These are phyloP conservation scores for Pangasius krempfi DNA, from an alignment of 2,797 vertebrate genomes.

Conservation along the genomic window DNA sequence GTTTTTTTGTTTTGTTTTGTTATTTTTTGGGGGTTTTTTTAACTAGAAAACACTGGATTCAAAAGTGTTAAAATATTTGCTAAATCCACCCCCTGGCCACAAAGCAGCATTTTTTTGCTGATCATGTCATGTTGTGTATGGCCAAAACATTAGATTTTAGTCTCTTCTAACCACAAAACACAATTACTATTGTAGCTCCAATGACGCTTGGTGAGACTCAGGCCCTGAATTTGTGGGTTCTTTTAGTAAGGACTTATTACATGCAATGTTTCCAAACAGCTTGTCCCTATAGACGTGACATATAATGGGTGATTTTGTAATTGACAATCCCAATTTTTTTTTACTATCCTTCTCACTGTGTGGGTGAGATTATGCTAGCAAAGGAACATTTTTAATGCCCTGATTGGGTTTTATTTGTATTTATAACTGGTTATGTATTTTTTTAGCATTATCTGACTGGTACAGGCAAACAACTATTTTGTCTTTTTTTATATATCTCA, in stretches of 20 bases:
- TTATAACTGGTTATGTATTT: background rate
- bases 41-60: background rate
- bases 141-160: background rate
- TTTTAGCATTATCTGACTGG: background rate
- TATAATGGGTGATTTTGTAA: background rate
- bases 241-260: background rate
- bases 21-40: too few relatives aligned
- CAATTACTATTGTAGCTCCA: slow-evolving; percentile 15
- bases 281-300: background rate
- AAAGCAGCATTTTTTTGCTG: background rate
- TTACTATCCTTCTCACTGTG: background rate
- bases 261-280: background rate
- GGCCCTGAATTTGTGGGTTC: background rate
- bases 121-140: too few relatives aligned
- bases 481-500: too few relatives aligned
- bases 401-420: background rate
- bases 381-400: background rate
- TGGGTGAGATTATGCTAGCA: background rate
- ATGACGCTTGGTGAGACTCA: background rate
- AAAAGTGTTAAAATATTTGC: background rate
- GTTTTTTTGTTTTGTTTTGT: too few relatives aligned
- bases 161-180: slow-evolving; percentile 15
- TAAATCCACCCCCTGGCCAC: background rate
- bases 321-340: background rate
- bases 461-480: background rate